A percentile compares a stretch with the other conserved stretches of the same genome.
These are phyloP conservation scores for Apeira syringaria DNA, from an alignment of 2,888 invertebrate genomes.

Conservation along the genomic window DNA sequence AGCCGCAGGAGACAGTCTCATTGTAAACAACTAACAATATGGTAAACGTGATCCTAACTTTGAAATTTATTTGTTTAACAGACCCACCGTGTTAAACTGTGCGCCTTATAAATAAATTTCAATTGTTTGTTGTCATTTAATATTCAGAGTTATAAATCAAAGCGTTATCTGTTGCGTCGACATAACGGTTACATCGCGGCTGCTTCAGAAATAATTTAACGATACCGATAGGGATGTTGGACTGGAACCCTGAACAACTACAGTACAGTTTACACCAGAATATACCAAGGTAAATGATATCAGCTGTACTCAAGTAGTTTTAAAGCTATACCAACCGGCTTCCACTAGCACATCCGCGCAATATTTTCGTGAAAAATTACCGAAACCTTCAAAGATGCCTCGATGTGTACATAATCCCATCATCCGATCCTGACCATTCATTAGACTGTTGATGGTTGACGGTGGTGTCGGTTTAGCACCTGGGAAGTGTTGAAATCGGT, in stretches of 20 bases:
- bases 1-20: slow-evolving; percentile 53
- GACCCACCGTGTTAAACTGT: slow-evolving; percentile 54
- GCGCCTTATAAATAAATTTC: slow-evolving; percentile 77
- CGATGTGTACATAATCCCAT: too few species aligned
- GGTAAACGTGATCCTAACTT: slow-evolving; percentile 68
- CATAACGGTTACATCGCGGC: slow-evolving; percentile 67
- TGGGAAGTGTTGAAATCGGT: too few species aligned
- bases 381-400: too few species aligned
- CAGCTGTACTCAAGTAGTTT: too few species aligned
- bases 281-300: too few species aligned
- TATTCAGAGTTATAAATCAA: slow-evolving; percentile 79
- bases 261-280: neutral
- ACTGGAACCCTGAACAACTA: slow-evolving; percentile 36
- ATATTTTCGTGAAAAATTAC: too few species aligned
- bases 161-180: slow-evolving; percentile 69
- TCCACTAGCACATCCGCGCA: too few species aligned
- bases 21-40: slow-evolving; percentile 60
- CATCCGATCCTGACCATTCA: too few species aligned
- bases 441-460: too few species aligned
- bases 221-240: slow-evolving; percentile 64
- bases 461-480: too few species aligned
- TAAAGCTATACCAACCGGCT: too few species aligned
- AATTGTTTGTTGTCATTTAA: slow-evolving; percentile 79
- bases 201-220: slow-evolving; percentile 70
- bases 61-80: slow-evolving; percentile 68